Percentiles rank a stretch among this genome's conserved stretches.
phyloP scores from a whole-genome alignment of 2,113 vertebrate species.

The Lepus americanus region DNA sequence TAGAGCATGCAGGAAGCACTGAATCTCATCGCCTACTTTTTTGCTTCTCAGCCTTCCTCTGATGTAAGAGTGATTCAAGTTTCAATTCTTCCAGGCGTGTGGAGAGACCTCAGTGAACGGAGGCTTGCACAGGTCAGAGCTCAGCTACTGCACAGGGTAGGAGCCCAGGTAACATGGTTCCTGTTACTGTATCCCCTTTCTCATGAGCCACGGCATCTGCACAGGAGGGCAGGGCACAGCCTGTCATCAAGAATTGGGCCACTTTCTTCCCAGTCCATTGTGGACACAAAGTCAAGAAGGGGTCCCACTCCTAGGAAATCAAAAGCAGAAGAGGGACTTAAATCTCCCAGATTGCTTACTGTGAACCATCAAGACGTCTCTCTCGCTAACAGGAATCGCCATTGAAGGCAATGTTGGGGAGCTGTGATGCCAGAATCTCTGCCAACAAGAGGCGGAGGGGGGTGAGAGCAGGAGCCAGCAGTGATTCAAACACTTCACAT shows the following conservation, averaged over 20 bases:
- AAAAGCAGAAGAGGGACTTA: not conserved
- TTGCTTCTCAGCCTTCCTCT: rapidly evolving
- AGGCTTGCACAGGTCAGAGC: rapidly evolving
- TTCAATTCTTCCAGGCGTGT: not conserved
- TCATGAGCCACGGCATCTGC: not conserved
- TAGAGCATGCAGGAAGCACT: not conserved
- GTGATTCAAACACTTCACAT: too few relatives aligned
- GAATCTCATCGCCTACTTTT: rapidly evolving
- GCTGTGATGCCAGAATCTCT: not conserved
- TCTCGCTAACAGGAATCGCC: rapidly evolving
- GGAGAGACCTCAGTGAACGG: too few relatives aligned
- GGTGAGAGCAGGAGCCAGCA: not conserved
- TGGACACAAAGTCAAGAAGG: not conserved
- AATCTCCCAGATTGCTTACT: not conserved
- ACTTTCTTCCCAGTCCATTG: not conserved
- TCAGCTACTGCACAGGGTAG: rapidly evolving
- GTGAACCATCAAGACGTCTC: rapidly evolving
- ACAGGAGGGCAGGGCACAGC: too few relatives aligned
- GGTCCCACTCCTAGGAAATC: not conserved
- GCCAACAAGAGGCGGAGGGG: rapidly evolving
- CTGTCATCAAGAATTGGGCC: not conserved
- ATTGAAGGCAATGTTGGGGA: rapidly evolving
- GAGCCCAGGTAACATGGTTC: not conserved
- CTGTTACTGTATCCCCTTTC: not conserved
- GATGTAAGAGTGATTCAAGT: not conserved